Conservation (phyloP, 2,797 vertebrate genomes). For the Eidolon dupreanum region DNA sequence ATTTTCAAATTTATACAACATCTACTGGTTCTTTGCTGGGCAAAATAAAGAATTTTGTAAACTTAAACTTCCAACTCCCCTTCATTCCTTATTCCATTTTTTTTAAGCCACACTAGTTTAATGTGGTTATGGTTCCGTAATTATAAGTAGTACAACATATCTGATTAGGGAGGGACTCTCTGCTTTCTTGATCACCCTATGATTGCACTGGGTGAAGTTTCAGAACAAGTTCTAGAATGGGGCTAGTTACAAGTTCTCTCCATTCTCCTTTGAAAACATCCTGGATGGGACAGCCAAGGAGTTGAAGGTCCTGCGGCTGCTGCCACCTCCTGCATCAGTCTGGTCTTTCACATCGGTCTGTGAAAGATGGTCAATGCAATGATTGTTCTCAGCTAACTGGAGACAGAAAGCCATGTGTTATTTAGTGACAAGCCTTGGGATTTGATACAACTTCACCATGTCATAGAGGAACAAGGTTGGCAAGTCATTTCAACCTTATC, state of each 20-base stretch:
- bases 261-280: constrained; percentile 87
- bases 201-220: constrained; percentile 86
- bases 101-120: not conserved
- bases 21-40: not conserved
- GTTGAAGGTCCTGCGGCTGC: not conserved
- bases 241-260: constrained; percentile 86
- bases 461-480: not conserved
- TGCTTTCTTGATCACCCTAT: too few relatives aligned
- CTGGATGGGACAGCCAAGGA: constrained; percentile 82
- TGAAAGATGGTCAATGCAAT: fast-evolving
- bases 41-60: not conserved
- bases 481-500: not conserved
- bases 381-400: not conserved
- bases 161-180: too few relatives aligned
- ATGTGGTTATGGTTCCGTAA: not conserved
- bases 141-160: not conserved
- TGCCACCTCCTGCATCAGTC: not conserved
- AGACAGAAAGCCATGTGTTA: not conserved
- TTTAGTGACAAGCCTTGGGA: not conserved
- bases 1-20: not conserved
- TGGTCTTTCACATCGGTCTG: not conserved
- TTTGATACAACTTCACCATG: not conserved
- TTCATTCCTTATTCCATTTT: not conserved
- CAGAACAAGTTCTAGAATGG: constrained; percentile 90
- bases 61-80: not conserved